Evolutionary conservation across 1,140 invertebrate species (phyloP), one percentile per base, ranked within the genome.

Genomic region (Bombus pascuorum): DNA sequence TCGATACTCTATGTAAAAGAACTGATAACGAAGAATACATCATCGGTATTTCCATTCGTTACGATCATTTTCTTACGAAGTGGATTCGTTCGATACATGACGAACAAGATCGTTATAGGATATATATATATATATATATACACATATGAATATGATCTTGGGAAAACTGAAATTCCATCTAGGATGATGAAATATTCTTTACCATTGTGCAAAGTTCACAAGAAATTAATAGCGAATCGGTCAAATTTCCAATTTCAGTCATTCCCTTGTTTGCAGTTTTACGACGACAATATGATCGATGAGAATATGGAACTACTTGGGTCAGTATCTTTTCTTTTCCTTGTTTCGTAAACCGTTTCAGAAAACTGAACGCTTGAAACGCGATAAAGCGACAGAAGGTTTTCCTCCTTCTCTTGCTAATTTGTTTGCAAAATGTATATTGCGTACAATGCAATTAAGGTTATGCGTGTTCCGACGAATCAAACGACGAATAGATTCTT

Each of bases 101-200:
- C 62, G 32, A 32, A 57, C 34, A 15, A 53, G 8, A 57, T 57
- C 25, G 2, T 18, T 47, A 18, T 4, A 47, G 15, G 1, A 47
- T 47, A 47, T 47, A 47, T 47, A 44, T 15, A 9, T 10, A 9
- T 10, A 37, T 13, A n/a, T 28, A 44, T 37, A 44, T 0, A 44
- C 44, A 44, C 13, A 44, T 44, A 15, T 10, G 37, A 10, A 25
- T 32, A 47, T 47, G 28, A 13, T 3, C 44, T 5, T 34, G 3
- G 1, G 1, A 57, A 37, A 22, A 37, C 3, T 25, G 28, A 44
- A 73, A 44, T 47, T 42, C 39, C 28, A 53, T 25, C 25, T 28
- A 85, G 37, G 53, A 92, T 85, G 83, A 73, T 71, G 9, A 90
- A 86, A 71, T 89, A 90, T 28, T 59, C 34, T 0, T n/a, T 87